Percentiles rank a stretch among this genome's conserved stretches.
These are phyloP conservation scores for Caenorhabditis tropicalis DNA, from an alignment of 1,140 invertebrate genomes.

Conservation along the genomic window DNA sequence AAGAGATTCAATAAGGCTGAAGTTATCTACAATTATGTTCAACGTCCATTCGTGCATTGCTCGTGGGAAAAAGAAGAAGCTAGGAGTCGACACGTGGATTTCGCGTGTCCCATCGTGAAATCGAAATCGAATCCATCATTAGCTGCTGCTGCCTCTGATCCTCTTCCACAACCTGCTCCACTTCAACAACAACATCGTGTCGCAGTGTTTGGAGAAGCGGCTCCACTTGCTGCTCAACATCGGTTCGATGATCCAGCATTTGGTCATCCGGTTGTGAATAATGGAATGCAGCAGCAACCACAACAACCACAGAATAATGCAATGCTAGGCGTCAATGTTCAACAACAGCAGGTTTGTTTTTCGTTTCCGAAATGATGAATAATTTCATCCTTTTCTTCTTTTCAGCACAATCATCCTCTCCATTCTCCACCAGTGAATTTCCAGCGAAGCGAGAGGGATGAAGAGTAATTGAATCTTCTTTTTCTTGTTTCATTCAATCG, in stretches of 20 bases:
- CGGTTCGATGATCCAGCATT: background rate
- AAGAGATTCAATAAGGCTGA: constrained; percentile 82
- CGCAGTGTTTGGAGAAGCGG: constrained; percentile 8
- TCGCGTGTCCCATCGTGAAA: constrained; percentile 75
- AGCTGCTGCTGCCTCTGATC: constrained; percentile 62
- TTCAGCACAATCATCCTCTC: constrained; percentile 48
- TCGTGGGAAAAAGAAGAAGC: constrained; percentile 99
- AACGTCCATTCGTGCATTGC: constrained; percentile 98
- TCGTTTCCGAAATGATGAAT: background rate
- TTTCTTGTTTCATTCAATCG: background rate
- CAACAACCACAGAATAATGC: constrained; percentile 4
- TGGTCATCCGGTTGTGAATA: background rate
- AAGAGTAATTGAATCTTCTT: background rate
- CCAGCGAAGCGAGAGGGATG: background rate
- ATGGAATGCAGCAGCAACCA: background rate
- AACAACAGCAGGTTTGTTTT: constrained; percentile 38
- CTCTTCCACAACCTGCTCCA: constrained; percentile 53
- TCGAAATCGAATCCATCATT: constrained; percentile 70
- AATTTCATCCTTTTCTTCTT: background rate
- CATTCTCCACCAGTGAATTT: constrained; percentile 52
- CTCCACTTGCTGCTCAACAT: constrained; percentile 9
- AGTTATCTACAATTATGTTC: constrained; percentile 99
- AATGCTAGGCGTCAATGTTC: constrained; percentile 46
- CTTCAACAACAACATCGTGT: constrained; percentile 34
- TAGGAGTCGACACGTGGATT: constrained; percentile 97